Evolutionary conservation across 2,113 vertebrate species (phyloP).

Genomic region (Catharus minimus): DNA sequence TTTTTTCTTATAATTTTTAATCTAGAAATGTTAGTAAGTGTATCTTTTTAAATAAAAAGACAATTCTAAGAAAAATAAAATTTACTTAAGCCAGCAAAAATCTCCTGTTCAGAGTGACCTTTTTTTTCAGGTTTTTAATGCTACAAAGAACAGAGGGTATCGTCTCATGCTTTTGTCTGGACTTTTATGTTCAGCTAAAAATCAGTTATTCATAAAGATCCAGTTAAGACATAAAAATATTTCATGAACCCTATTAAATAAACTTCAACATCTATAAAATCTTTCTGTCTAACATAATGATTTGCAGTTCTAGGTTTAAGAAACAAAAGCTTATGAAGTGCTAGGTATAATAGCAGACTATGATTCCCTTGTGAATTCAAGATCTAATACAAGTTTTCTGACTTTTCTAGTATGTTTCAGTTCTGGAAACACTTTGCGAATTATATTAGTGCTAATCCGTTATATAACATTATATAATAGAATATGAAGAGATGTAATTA

Average conservation of each 20-base stretch:
- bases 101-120: accelerated
- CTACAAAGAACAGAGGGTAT: not conserved
- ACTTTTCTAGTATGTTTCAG: not conserved
- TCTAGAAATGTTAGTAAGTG: not conserved
- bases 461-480: not conserved
- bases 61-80: not conserved
- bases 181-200: not conserved
- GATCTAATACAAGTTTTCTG: not conserved
- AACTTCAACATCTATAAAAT: not conserved
- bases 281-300: conserved; percentile 1
- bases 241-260: not conserved
- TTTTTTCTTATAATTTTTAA: not conserved
- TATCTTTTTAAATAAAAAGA: not conserved
- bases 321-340: conserved; percentile 4
- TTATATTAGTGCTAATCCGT: conserved; percentile 21
- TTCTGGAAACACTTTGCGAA: conserved; percentile 3
- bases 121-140: not conserved
- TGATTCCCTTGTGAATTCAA: not conserved
- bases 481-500: conserved; percentile 16
- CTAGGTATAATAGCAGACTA: not conserved
- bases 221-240: not conserved
- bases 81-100: not conserved
- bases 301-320: not conserved
- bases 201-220: not conserved
- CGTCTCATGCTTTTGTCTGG: not conserved